Conservation (phyloP, 2,797 vertebrate genomes). For the Aeoliscus strigatus region DNA sequence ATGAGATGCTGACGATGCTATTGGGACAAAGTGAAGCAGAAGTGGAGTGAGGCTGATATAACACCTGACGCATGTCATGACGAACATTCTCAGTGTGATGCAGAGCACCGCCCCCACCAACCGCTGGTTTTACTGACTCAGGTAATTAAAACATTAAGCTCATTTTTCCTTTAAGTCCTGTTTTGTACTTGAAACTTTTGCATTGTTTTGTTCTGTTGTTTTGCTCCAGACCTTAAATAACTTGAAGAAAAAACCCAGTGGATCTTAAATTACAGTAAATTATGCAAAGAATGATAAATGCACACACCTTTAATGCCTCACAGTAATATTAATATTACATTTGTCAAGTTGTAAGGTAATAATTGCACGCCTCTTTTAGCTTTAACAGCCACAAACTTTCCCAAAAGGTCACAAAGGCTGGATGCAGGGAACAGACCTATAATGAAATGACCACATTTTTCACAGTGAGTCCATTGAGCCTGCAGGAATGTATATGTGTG, state of each 20-base stretch:
- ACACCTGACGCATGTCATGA: no score
- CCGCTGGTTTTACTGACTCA: background rate
- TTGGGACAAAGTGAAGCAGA: no score
- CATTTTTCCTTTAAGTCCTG: no score
- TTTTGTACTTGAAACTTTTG: background rate
- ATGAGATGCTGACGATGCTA: no score
- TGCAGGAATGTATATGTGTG: no score
- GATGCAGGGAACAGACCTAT: slow-evolving; percentile 39
- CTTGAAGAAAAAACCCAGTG: slow-evolving; percentile 2
- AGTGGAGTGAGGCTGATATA: no score
- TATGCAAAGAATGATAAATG: slow-evolving; percentile 38
- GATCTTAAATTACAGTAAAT: slow-evolving; percentile 22
- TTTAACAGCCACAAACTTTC: slow-evolving; percentile 28
- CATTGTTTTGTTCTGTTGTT: background rate
- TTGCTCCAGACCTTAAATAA: slow-evolving; percentile 10
- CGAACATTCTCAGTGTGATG: background rate
- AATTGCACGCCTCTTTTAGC: slow-evolving; percentile 42
- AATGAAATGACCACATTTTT: slow-evolving; percentile 54
- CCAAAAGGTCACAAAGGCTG: slow-evolving; percentile 51
- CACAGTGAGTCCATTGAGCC: slow-evolving; percentile 34
- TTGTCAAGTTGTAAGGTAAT: slow-evolving; percentile 21
- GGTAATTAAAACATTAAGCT: background rate
- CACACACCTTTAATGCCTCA: slow-evolving; percentile 15
- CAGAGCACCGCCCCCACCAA: background rate
- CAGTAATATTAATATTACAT: slow-evolving; percentile 40